Percentiles rank a stretch among this genome's conserved stretches.
phyloP scores from a whole-genome alignment of 1,140 invertebrate genomes.

The Danaus plexippus region DNA sequence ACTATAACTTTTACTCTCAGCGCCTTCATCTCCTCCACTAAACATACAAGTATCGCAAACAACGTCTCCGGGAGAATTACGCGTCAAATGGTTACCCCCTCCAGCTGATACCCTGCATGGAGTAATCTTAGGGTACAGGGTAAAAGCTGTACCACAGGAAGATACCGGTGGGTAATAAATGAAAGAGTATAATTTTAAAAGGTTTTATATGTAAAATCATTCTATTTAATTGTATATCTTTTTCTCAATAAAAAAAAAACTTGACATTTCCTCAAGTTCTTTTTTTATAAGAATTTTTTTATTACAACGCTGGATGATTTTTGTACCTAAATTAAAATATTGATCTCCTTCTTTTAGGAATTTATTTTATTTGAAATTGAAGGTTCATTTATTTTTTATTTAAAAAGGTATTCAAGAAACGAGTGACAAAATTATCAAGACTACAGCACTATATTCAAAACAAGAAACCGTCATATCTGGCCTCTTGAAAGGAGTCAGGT shows the following conservation, averaged over 20 bases:
- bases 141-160: constrained; percentile 52
- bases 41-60: constrained; percentile 63
- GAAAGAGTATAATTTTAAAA: no score
- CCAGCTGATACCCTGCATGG: constrained; percentile 81
- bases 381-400: constrained; percentile 20
- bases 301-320: no score
- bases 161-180: constrained; percentile 35
- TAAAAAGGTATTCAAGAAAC: constrained; percentile 41
- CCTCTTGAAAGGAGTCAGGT: constrained; percentile 62
- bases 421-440: constrained; percentile 61
- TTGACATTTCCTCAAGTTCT: no score
- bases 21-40: constrained; percentile 58
- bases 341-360: no score
- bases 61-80: constrained; percentile 59
- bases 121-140: constrained; percentile 79
- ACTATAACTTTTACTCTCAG: constrained; percentile 27
- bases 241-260: no score
- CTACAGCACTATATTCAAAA: constrained; percentile 56
- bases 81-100: constrained; percentile 74
- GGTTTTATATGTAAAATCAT: no score
- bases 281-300: no score
- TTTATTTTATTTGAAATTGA: no score
- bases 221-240: no score
- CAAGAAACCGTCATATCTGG: constrained; percentile 61
- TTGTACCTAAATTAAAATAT: no score